phyloP scores from a whole-genome alignment of 2,888 invertebrate species.

The Notodonta dromedarius region DNA sequence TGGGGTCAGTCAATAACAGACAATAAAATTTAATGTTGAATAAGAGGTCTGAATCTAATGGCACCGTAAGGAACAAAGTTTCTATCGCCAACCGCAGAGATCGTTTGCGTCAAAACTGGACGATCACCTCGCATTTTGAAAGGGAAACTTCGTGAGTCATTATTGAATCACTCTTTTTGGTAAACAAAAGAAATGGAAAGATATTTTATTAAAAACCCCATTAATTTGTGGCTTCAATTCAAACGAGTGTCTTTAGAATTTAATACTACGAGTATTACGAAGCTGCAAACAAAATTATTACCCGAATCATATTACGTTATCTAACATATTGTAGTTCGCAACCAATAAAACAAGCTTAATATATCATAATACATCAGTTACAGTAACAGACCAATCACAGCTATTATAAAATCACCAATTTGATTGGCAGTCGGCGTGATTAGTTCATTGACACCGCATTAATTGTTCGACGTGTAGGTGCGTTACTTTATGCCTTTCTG shows the following conservation, averaged over 20 bases:
- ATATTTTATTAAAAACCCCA: background rate
- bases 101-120: slow-evolving; percentile 48
- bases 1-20: slow-evolving; percentile 13
- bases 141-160: slow-evolving; percentile 55
- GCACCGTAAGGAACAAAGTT: slow-evolving; percentile 27
- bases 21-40: slow-evolving; percentile 11
- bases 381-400: slow-evolving; percentile 15
- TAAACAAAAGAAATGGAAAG: slow-evolving; percentile 16
- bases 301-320: too few species aligned
- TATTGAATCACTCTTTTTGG: slow-evolving; percentile 46
- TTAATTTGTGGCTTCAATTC: background rate
- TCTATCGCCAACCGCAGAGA: slow-evolving; percentile 40
- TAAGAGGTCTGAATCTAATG: slow-evolving; percentile 19
- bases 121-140: slow-evolving; percentile 38
- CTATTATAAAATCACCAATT: slow-evolving; percentile 21
- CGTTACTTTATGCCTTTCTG: slow-evolving; percentile 12
- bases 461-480: slow-evolving; percentile 37
- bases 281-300: too few species aligned
- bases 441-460: slow-evolving; percentile 64
- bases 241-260: background rate
- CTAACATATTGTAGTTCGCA: too few species aligned
- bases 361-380: background rate
- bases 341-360: background rate
- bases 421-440: slow-evolving; percentile 56
- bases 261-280: too few species aligned